Evolutionary conservation across 2,113 vertebrate species (phyloP).

Genomic region (Mustela lutreola): DNA sequence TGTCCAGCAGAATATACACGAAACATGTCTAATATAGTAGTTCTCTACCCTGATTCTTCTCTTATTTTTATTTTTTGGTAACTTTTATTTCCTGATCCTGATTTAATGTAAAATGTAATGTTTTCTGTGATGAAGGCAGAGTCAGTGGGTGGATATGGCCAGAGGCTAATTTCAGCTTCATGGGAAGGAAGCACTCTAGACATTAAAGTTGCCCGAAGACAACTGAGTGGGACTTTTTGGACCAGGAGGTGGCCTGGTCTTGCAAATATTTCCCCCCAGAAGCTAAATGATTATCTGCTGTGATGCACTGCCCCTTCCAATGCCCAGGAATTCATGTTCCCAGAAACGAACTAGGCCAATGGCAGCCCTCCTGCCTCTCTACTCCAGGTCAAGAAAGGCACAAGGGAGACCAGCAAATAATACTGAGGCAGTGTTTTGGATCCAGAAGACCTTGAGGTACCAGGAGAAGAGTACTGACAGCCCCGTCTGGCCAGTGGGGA

Average conservation of each 20-base stretch:
- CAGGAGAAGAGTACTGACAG: slow-evolving; percentile 53
- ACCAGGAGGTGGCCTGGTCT: not conserved
- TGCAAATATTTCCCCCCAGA: not conserved
- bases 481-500: slow-evolving; percentile 36
- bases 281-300: not conserved
- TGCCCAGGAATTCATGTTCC: not conserved
- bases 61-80: slow-evolving; percentile 48
- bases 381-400: slow-evolving; percentile 81
- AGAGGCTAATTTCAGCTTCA: not conserved
- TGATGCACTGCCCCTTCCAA: not conserved
- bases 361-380: slow-evolving; percentile 62
- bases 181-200: not conserved
- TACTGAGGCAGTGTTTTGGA: slow-evolving; percentile 69
- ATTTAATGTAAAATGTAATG: slow-evolving; percentile 58
- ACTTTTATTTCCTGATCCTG: slow-evolving; percentile 62
- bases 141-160: not conserved
- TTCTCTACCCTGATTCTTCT: slow-evolving; percentile 74
- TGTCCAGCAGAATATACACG: slow-evolving; percentile 48
- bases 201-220: slow-evolving; percentile 27
- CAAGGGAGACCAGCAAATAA: slow-evolving; percentile 67
- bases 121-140: slow-evolving; percentile 38
- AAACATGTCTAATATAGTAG: not conserved
- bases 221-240: not conserved
- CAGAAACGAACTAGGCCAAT: slow-evolving; percentile 40
- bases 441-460: slow-evolving; percentile 71